Percentiles rank a stretch among this genome's conserved stretches.
Conservation (phyloP, 2,797 vertebrate genomes). For the Chaenodraco wilsoni region DNA sequence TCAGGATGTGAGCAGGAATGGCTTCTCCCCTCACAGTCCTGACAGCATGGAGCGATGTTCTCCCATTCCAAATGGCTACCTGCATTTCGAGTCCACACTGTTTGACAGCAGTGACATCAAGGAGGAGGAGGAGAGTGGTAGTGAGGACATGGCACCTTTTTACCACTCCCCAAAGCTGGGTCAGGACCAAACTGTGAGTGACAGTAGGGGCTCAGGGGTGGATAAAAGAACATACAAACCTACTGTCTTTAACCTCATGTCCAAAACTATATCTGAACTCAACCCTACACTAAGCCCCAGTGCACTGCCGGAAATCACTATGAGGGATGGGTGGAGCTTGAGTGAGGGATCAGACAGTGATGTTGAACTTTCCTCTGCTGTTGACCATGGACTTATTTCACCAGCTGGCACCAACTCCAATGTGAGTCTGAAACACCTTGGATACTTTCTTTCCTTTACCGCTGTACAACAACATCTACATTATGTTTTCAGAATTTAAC, state of each 20-base stretch:
- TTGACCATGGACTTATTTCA: constrained; percentile 71
- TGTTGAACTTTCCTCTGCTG: constrained; percentile 73
- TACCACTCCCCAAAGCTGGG: constrained; percentile 60
- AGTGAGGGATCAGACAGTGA: constrained; percentile 84
- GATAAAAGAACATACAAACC: constrained; percentile 77
- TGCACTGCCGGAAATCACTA: constrained; percentile 78
- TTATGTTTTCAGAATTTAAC: constrained; percentile 1
- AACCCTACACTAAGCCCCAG: constrained; percentile 79
- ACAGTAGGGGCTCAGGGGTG: constrained; percentile 53
- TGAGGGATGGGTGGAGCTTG: constrained; percentile 82
- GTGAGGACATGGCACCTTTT: constrained; percentile 62
- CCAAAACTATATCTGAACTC: constrained; percentile 81
- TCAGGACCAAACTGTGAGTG: constrained; percentile 54
- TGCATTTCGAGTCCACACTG: constrained; percentile 85
- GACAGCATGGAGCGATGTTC: constrained; percentile 79
- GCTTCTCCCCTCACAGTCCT: constrained; percentile 78
- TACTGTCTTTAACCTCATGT: constrained; percentile 78
- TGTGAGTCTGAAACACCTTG: constrained; percentile 62
- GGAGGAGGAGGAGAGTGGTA: constrained; percentile 61
- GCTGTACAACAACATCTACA: background rate
- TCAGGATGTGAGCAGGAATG: constrained; percentile 72
- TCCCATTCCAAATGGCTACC: constrained; percentile 79
- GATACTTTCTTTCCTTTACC: constrained; percentile 6
- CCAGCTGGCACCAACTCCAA: constrained; percentile 81
- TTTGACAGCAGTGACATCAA: constrained; percentile 82